Evolutionary conservation across 1,140 invertebrate species (phyloP).

Genomic region (Euglossa dilemma): DNA sequence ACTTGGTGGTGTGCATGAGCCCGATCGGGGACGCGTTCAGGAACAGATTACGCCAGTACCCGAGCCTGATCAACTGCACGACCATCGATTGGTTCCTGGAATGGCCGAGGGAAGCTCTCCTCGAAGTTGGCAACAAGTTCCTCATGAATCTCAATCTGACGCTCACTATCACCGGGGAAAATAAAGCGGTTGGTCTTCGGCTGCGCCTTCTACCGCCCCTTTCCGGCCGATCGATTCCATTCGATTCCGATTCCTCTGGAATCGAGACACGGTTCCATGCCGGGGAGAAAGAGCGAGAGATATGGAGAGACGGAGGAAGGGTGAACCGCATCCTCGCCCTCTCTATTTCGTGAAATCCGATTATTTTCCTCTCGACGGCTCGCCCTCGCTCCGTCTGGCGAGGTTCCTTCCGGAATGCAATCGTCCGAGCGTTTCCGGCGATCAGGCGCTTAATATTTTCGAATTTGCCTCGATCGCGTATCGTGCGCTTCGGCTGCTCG

Average conservation of each 20-base stretch:
- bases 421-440: conserved; percentile 26
- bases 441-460: conserved; percentile 44
- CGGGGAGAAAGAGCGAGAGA: neutral
- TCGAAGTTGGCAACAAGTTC: conserved; percentile 91
- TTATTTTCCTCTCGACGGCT: conserved; percentile 66
- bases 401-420: conserved; percentile 33
- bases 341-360: conserved; percentile 60
- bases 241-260: conserved; percentile 59
- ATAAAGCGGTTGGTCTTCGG: conserved; percentile 75
- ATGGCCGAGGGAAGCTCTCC: conserved; percentile 92
- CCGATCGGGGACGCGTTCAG: conserved; percentile 91
- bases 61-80: conserved; percentile 91
- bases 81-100: conserved; percentile 95
- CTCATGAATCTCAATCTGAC: conserved; percentile 86
- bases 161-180: conserved; percentile 85
- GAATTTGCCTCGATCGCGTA: conserved; percentile 19
- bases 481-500: neutral
- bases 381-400: conserved; percentile 51
- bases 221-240: conserved; percentile 64
- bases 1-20: conserved; percentile 92
- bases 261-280: conserved; percentile 38
- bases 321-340: neutral
- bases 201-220: conserved; percentile 21
- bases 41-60: conserved; percentile 92
- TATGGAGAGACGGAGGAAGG: neutral